phyloP scores from a whole-genome alignment of 2,797 vertebrate genomes.

The Distichodus sexfasciatus region DNA sequence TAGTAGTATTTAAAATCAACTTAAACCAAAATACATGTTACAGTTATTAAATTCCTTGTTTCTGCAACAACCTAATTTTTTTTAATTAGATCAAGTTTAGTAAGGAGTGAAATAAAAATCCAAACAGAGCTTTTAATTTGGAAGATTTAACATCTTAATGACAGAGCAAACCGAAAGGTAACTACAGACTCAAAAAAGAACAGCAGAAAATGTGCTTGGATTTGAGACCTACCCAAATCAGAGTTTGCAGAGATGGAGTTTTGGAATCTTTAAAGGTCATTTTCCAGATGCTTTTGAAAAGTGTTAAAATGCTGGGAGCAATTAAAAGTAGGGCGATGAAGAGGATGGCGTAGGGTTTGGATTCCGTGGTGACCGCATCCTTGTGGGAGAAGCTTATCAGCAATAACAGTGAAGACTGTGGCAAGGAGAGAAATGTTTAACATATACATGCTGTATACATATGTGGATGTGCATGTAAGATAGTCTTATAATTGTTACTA shows the following conservation, averaged over 20 bases:
- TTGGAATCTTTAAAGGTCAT: conserved; percentile 65
- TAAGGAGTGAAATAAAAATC: no score
- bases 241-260: conserved; percentile 45
- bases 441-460: no score
- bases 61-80: no score
- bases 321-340: conserved; percentile 61
- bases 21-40: no score
- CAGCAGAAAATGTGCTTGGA: not conserved
- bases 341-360: conserved; percentile 59
- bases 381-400: conserved; percentile 61
- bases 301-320: conserved; percentile 53
- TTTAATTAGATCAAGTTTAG: no score
- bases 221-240: conserved; percentile 52
- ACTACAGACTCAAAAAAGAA: not conserved
- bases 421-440: not conserved
- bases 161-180: no score
- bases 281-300: conserved; percentile 68
- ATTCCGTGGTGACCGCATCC: conserved; percentile 32
- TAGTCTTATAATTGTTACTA: no score
- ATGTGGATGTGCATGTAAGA: no score
- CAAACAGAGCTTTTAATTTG: no score
- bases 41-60: no score
- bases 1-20: no score
- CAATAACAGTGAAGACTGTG: conserved; percentile 63
- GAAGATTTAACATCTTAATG: no score